These are phyloP conservation scores for Oreochromis tanganicae DNA, from an alignment of 2,113 vertebrate genomes.

Conservation along the genomic window DNA sequence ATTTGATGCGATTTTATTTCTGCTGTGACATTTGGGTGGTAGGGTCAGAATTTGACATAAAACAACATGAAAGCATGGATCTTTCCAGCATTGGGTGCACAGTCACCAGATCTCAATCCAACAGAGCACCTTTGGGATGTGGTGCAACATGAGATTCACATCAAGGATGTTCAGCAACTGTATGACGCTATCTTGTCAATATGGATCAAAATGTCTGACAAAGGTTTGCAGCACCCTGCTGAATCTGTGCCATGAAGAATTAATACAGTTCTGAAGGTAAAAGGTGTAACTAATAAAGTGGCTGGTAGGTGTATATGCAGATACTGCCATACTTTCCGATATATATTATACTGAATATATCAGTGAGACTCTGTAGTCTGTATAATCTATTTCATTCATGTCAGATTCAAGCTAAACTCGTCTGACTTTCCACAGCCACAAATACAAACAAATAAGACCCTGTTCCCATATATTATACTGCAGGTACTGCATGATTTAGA, in stretches of 20 bases:
- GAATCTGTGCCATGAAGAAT: too few species aligned
- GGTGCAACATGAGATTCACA: neutral
- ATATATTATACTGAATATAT: neutral
- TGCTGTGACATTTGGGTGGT: too few species aligned
- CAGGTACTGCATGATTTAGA: neutral
- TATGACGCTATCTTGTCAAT: neutral
- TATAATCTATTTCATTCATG: neutral
- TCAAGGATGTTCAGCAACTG: neutral
- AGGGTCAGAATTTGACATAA: too few species aligned
- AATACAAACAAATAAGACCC: neutral
- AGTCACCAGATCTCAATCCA: neutral
- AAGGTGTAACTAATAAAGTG: neutral
- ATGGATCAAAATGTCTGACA: neutral
- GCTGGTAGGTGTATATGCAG: neutral
- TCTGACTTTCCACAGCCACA: neutral
- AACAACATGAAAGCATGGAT: neutral
- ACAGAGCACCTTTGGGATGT: neutral
- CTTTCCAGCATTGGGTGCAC: neutral
- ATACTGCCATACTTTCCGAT: neutral
- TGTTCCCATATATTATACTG: neutral
- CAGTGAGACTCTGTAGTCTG: neutral
- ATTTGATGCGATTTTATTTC: neutral
- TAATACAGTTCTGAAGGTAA: too few species aligned
- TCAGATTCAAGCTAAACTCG: neutral
- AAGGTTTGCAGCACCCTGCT: too few species aligned